These are phyloP conservation scores for Morpho achilles DNA, from an alignment of 2,888 invertebrate species.

Conservation along the genomic window DNA sequence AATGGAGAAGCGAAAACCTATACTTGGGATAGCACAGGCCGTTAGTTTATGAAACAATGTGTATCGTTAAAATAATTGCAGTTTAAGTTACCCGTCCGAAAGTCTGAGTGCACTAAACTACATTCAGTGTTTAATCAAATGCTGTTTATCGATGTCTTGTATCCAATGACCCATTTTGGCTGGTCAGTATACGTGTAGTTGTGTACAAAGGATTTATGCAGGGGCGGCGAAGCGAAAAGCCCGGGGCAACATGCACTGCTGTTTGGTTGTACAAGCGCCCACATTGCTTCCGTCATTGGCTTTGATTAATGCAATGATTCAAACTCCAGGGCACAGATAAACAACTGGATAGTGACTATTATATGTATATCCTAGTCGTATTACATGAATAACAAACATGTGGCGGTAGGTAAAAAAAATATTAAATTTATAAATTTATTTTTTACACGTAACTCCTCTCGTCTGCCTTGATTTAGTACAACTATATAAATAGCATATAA, in stretches of 20 bases:
- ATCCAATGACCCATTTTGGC: conserved; percentile 17
- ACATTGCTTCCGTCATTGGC: conserved; percentile 18
- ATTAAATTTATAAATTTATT: no score
- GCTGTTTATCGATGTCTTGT: conserved; percentile 9
- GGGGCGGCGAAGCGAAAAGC: conserved; percentile 24
- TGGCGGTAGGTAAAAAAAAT: no score
- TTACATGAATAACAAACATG: no score
- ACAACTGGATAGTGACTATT: conserved; percentile 8
- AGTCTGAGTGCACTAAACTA: no score
- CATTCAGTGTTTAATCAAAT: not conserved
- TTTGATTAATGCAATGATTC: conserved; percentile 21
- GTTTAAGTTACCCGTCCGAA: no score
- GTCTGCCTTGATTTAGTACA: no score
- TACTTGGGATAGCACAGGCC: no score
- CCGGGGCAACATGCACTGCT: conserved; percentile 16
- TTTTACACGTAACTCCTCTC: no score
- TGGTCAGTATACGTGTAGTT: conserved; percentile 24
- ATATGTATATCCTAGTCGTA: not conserved
- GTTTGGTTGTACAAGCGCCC: conserved; percentile 13
- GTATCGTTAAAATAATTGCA: no score
- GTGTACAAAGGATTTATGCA: conserved; percentile 28
- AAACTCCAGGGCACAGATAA: conserved; percentile 12
- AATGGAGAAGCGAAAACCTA: no score
- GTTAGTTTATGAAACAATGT: no score
- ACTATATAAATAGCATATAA: no score